Conservation (phyloP, 2,888 invertebrate species). For the Diogma glabrata region DNA sequence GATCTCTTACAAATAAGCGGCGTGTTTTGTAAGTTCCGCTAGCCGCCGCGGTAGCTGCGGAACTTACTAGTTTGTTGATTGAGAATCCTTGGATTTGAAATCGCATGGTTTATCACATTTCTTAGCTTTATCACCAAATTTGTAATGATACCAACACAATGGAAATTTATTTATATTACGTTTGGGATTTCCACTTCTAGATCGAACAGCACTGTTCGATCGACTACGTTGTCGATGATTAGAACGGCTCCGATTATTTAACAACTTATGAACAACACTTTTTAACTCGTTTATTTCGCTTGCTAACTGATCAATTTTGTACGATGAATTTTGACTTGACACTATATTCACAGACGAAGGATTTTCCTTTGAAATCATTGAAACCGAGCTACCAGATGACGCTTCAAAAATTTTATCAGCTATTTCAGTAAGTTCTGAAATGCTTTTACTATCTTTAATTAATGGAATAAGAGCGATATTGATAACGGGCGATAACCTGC, state of each 20-base stretch:
- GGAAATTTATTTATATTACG: not conserved
- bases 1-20: not conserved
- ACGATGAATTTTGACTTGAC: not conserved
- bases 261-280: no score
- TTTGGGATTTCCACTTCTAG: not conserved
- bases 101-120: no score
- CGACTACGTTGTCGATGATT: no score
- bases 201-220: not conserved
- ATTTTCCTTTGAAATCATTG: no score
- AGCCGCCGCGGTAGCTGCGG: no score
- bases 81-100: not conserved
- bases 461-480: no score
- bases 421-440: no score
- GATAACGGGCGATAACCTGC: not conserved
- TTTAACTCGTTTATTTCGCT: not conserved
- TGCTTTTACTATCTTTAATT: no score
- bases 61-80: not conserved
- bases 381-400: not conserved
- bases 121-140: not conserved
- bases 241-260: no score
- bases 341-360: not conserved
- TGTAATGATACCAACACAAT: not conserved
- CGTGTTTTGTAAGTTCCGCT: not conserved
- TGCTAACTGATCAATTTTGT: not conserved
- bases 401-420: not conserved